Evolutionary conservation across 2,797 vertebrate species (phyloP).

Genomic region (Numenius phaeopus): DNA sequence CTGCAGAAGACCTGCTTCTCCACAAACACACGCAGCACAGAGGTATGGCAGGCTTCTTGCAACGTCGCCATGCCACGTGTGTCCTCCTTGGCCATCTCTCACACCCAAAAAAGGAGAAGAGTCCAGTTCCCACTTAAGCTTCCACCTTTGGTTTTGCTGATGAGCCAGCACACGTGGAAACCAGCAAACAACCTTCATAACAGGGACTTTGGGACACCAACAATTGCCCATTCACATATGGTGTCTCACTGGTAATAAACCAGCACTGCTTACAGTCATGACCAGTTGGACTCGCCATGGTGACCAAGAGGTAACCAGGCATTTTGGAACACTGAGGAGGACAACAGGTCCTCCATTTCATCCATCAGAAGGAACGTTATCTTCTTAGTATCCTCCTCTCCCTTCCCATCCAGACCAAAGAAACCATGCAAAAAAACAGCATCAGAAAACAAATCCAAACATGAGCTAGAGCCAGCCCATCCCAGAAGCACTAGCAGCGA

Average conservation of each 20-base stretch:
- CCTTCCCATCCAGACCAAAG: not conserved
- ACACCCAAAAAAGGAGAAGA: not conserved
- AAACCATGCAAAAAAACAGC: not conserved
- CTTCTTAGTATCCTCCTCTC: not conserved
- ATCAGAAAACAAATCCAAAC: not conserved
- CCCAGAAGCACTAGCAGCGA: not conserved
- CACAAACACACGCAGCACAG: fast-evolving
- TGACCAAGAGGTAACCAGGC: not conserved
- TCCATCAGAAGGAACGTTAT: not conserved
- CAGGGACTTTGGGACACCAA: not conserved
- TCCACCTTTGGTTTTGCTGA: not conserved
- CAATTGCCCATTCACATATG: not conserved
- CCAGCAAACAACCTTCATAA: fast-evolving
- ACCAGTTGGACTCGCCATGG: not conserved
- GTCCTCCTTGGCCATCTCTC: not conserved
- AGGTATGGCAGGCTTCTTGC: not conserved
- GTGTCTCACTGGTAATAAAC: not conserved
- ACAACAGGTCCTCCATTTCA: fast-evolving
- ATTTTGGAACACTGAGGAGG: not conserved
- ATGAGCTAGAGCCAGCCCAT: not conserved
- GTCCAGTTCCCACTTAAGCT: not conserved
- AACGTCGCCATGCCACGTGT: fast-evolving
- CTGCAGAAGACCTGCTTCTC: not conserved
- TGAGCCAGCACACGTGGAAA: not conserved
- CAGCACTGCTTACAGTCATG: not conserved